Conservation (phyloP, 2,797 vertebrate species). For the Notolepis coatsorum region DNA sequence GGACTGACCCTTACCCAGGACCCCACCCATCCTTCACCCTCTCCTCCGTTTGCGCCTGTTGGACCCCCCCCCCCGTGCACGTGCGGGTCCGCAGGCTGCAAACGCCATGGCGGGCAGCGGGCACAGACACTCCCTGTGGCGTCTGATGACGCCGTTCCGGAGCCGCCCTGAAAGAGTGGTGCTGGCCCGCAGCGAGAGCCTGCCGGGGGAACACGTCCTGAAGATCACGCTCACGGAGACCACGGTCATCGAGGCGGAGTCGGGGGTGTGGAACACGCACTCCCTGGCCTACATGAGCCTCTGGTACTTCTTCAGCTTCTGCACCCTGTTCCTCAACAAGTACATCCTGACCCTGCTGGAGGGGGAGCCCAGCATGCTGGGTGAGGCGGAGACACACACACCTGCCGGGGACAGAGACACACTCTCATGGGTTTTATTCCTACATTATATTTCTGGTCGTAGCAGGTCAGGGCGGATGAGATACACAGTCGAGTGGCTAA, state of each 20-base stretch:
- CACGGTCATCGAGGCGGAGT: constrained; percentile 90
- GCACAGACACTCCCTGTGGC: constrained; percentile 67
- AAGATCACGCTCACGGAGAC: constrained; percentile 96
- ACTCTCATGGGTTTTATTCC: neutral
- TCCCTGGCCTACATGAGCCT: constrained; percentile 88
- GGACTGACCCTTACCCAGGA: constrained; percentile 42
- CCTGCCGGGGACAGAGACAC: too few relatives aligned
- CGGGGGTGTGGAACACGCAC: constrained; percentile 89
- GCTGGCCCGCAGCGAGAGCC: constrained; percentile 84
- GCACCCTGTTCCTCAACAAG: constrained; percentile 98
- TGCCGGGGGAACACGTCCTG: constrained; percentile 87
- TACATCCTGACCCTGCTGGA: constrained; percentile 94
- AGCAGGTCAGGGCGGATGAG: too few relatives aligned
- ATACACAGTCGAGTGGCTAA: too few relatives aligned
- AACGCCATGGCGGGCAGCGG: constrained; percentile 66
- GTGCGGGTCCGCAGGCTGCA: constrained; percentile 15
- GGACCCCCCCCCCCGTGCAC: too few relatives aligned
- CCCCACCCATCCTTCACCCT: neutral
- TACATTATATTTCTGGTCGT: neutral
- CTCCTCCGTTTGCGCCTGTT: constrained; percentile 10
- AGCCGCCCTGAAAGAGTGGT: constrained; percentile 83
- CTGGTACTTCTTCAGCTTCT: constrained; percentile 99
- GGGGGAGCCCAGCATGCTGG: constrained; percentile 95
- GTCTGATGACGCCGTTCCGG: constrained; percentile 76
- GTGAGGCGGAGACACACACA: constrained; percentile 69